Conservation (phyloP, 2,888 invertebrate genomes). For the Rotaria macrura region DNA sequence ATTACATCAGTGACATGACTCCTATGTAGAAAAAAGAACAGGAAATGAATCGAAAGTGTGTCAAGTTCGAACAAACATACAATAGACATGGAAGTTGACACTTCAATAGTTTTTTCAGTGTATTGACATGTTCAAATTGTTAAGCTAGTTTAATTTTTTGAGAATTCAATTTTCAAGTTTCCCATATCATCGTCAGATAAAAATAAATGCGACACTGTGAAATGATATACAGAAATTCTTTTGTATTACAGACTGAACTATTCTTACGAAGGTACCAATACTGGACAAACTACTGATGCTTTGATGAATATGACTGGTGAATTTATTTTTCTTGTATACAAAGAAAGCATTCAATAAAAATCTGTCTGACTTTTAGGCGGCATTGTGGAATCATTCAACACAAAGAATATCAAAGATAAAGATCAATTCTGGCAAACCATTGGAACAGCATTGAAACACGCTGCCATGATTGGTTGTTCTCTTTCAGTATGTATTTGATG, state of each 20-base stretch:
- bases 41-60: too few relatives aligned
- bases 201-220: too few relatives aligned
- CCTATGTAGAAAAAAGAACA: background rate
- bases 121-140: too few relatives aligned
- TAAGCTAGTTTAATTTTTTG: too few relatives aligned
- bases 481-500: background rate
- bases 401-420: slow-evolving; percentile 39
- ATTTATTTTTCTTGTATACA: background rate
- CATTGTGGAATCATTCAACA: slow-evolving; percentile 50
- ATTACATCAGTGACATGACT: background rate
- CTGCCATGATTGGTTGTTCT: slow-evolving; percentile 27
- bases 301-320: slow-evolving; percentile 83
- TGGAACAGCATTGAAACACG: slow-evolving; percentile 20
- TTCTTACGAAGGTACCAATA: slow-evolving; percentile 85
- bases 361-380: slow-evolving; percentile 38
- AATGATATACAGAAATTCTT: background rate
- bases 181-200: too few relatives aligned
- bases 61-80: too few relatives aligned
- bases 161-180: too few relatives aligned
- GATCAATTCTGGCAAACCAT: slow-evolving; percentile 28
- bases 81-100: too few relatives aligned
- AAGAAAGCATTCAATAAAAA: background rate
- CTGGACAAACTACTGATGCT: slow-evolving; percentile 81
- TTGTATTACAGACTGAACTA: slow-evolving; percentile 53
- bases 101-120: too few relatives aligned